Base-by-base conservation (phyloP, 2,797 vertebrate genomes). In the Cottoperca gobio region DNA sequence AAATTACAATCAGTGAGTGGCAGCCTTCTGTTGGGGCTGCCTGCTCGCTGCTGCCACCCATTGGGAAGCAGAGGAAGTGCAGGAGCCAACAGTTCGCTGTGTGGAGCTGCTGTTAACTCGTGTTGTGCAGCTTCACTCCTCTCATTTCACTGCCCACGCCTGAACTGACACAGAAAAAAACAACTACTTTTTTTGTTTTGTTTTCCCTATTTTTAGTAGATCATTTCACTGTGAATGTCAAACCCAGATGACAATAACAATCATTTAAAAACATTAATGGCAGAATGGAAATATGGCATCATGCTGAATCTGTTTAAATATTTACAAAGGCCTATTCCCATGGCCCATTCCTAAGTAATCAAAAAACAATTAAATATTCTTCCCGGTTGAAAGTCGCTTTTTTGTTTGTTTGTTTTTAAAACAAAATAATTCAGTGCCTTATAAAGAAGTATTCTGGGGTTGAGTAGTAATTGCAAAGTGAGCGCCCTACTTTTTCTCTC, bases 1-100 rank as follows among this genome's bases (percentile, higher is more conserved):
- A 96, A 98, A 97, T 97, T 95, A 95, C 90, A 91, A 94, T 90
- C 92, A 71, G 94, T 96, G 97, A 97, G 95, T 97, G 97, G 96
- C 97, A 98, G 96, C 95, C 94, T 93, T 95, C 96, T 88, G 91
- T 89, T 72, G 31, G 63, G 14, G 91, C 89, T 69, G 61, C 76
- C 75, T 72, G 91, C 95, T 93, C 92, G 87, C 95, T 96, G 94
- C 95, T 95, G 96, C 96, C 94, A 93, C 95, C 96, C 94, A 92
- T 95, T 94, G 96, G 95, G 45, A 2, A 39, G 68, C 63, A 21
- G 87, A 68, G 74, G 77, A 85, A 78, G 16, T 58, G 55, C 81
- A 65, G 52, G 40, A 45, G 17, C 10, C 24, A 0, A 3, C 61
- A 17, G 19, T 8, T 16, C 24, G 16, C 71, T 0, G 19, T 28